Conservation (phyloP, 2,797 vertebrate genomes). For the Distichodus sexfasciatus region DNA sequence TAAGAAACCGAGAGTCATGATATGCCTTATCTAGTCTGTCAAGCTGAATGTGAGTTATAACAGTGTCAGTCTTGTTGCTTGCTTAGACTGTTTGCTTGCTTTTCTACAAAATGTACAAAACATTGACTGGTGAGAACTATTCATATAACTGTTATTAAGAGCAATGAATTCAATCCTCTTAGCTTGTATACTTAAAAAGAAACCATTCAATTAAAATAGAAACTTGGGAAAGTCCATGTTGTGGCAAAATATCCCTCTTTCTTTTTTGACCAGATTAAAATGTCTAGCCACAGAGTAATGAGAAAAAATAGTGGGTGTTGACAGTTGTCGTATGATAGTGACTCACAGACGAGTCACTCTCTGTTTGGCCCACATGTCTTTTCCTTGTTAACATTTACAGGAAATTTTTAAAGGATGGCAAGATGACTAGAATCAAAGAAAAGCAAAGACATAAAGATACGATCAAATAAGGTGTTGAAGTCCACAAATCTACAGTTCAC, state of each 20-base stretch:
- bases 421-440: neutral
- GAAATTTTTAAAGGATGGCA: neutral
- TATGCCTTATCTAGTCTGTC: no score
- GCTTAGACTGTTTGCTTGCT: no score
- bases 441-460: neutral
- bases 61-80: no score
- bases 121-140: no score
- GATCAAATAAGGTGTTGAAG: neutral
- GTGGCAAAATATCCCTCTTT: neutral
- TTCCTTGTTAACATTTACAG: slow-evolving; percentile 3
- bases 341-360: slow-evolving; percentile 21
- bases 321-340: slow-evolving; percentile 9
- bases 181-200: neutral
- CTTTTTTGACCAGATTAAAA: neutral
- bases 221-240: slow-evolving; percentile 1
- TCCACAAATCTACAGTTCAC: neutral
- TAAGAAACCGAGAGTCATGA: no score
- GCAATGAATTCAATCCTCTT: no score
- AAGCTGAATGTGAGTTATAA: no score
- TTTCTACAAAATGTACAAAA: no score
- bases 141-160: no score
- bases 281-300: slow-evolving; percentile 11
- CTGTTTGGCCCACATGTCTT: neutral
- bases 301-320: slow-evolving; percentile 30
- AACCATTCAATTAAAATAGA: neutral